These are phyloP conservation scores for Halcyon leucocephala DNA, from an alignment of 2,797 vertebrate species.

Conservation along the genomic window DNA sequence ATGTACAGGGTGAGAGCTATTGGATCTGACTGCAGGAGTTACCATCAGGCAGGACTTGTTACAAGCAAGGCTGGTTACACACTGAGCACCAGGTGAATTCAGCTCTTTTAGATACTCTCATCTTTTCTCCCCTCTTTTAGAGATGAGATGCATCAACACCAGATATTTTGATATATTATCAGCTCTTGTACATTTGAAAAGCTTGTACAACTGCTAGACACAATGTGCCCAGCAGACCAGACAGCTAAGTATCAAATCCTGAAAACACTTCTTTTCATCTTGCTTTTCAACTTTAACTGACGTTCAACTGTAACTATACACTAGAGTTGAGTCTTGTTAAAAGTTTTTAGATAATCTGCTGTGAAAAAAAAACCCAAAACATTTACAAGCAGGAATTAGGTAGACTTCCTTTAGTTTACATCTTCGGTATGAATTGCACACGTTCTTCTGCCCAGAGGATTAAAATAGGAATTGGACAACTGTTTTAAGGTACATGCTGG, in stretches of 20 bases:
- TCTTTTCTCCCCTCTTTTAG: background rate
- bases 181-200: no score
- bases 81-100: background rate
- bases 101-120: background rate
- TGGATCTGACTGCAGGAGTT: background rate
- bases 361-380: background rate
- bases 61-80: background rate
- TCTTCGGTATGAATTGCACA: background rate
- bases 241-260: background rate
- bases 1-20: background rate
- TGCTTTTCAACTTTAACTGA: background rate
- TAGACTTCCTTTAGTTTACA: background rate
- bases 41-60: background rate
- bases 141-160: background rate
- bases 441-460: background rate
- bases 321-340: background rate
- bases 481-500: background rate
- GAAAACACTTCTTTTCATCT: background rate
- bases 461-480: background rate
- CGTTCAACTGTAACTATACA: background rate
- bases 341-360: background rate
- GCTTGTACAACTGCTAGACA: background rate
- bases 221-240: background rate
- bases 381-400: background rate
- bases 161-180: background rate